Base-by-base conservation (phyloP, 2,888 invertebrate genomes). In the Tetropium fuscum region DNA sequence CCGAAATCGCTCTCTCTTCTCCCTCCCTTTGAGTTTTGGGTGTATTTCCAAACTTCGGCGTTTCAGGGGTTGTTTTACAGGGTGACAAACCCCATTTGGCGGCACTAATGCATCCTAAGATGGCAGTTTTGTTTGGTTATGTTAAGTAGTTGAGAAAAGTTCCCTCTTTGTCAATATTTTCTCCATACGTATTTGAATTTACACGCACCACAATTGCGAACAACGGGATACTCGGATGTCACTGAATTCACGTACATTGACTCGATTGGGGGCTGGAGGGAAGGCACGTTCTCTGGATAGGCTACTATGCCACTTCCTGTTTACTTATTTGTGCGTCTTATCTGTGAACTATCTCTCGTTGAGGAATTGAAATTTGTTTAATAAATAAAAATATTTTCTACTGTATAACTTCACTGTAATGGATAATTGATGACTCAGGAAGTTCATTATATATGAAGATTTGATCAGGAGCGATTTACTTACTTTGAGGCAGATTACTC, bases 121-220 rank as follows among this genome's bases (percentile, higher is more conserved):
- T 73, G 76, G 73, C 73, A 72, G 38, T 64, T 63, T 60, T 74
- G 73, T 78, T 77, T 74, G 71, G 72, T 73, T 76, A 75, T 75
- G 75, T 70, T 73, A 74, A 77, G 69, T 65, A 70, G 66, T 22
- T 13, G 36, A 36, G 15, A 11, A 11, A 2, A 20, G 30, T 10
- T 10, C 19, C 13, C 47, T 32, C 25, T 34, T 34, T 47, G 47
- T 47, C 47, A 47, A 47, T 32, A 47, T 30, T 45, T 22, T 22
- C 10, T 41, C 20, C 22, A 5, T 41, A 10, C 41, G 41, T 22
- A 22, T 41, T 20, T 11, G 41, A 41, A 41, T 41, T 41, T 41
- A 11, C 41, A 20, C 22, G 11, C 41, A 13, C 5, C 11, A 22
- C 41, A 22, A 20, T 8, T 41, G 41, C 8, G 41, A 41, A 36